Percentiles rank a stretch among this genome's conserved stretches.
Conservation (phyloP, 2,888 invertebrate species). For the Cataglyphis cursor region DNA sequence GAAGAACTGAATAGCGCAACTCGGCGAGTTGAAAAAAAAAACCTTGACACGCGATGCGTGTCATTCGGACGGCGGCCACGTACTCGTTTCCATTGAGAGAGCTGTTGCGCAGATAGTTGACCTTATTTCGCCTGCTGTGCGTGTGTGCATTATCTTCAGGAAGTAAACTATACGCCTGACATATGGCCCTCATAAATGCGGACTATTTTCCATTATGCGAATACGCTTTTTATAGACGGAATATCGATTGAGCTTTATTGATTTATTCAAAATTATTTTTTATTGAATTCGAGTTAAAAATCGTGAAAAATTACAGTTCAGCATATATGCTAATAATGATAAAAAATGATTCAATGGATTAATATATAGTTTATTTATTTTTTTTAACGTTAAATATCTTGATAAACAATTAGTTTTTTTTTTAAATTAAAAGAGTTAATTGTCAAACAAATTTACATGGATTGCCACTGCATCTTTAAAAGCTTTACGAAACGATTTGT, state of each 20-base stretch:
- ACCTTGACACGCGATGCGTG: slow-evolving; percentile 73
- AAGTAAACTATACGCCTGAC: slow-evolving; percentile 54
- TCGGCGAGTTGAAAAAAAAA: slow-evolving; percentile 62
- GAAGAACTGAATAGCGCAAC: slow-evolving; percentile 52
- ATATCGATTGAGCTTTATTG: slow-evolving; percentile 6
- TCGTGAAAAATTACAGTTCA: not conserved
- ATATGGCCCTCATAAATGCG: slow-evolving; percentile 36
- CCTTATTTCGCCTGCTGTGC: slow-evolving; percentile 64
- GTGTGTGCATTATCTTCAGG: slow-evolving; percentile 67
- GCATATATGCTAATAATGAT: not conserved
- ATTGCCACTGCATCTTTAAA: not conserved
- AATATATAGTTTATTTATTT: not conserved
- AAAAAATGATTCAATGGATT: not conserved
- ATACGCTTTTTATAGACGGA: not conserved
- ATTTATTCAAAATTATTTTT: not conserved
- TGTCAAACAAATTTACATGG: not conserved
- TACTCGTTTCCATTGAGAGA: slow-evolving; percentile 70
- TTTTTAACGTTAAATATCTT: not conserved
- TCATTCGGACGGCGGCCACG: slow-evolving; percentile 64
- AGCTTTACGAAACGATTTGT: not conserved
- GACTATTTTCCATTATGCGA: slow-evolving; percentile 37
- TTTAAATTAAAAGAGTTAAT: not conserved
- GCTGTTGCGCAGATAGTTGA: slow-evolving; percentile 72
- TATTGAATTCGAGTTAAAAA: not conserved
- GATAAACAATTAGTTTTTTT: not conserved